These are phyloP conservation scores for Drosophila neocordata DNA, from an alignment of 1,140 invertebrate genomes.

Conservation along the genomic window DNA sequence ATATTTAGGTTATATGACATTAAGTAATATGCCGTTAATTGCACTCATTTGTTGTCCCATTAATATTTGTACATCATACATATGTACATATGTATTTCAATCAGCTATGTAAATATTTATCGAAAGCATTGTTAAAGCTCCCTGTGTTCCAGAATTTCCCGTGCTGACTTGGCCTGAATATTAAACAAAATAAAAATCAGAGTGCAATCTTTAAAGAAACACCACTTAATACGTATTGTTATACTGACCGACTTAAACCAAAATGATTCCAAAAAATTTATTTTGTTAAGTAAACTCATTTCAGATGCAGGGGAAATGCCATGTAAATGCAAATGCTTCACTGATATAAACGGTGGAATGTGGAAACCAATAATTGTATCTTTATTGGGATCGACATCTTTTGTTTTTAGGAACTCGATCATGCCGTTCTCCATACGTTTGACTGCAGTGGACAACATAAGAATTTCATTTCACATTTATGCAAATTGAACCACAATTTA, in stretches of 20 bases:
- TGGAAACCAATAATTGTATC: constrained; percentile 91
- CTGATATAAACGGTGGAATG: constrained; percentile 94
- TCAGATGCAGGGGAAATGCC: constrained; percentile 90
- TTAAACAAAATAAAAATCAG: not conserved
- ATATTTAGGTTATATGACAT: not conserved
- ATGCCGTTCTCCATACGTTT: constrained; percentile 59
- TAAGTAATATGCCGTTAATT: not conserved
- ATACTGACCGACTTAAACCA: constrained; percentile 94
- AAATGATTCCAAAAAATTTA: constrained; percentile 90
- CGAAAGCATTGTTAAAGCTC: constrained; percentile 36
- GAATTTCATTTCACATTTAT: constrained; percentile 1
- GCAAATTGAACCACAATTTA: not conserved
- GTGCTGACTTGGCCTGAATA: constrained; percentile 37
- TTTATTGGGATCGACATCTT: constrained; percentile 84
- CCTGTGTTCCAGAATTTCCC: constrained; percentile 10
- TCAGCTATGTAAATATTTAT: not conserved
- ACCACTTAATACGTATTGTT: not conserved
- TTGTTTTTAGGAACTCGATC: constrained; percentile 49
- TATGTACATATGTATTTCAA: not conserved
- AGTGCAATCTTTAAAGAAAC: not conserved
- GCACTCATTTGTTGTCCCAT: not conserved
- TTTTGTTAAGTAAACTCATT: constrained; percentile 87
- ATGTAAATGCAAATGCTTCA: constrained; percentile 94
- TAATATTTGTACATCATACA: not conserved
- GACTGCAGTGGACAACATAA: constrained; percentile 25